Evolutionary conservation across 1,140 invertebrate species (phyloP), one percentile per base, ranked within the genome.

Genomic region (Platorchestia sp.): DNA sequence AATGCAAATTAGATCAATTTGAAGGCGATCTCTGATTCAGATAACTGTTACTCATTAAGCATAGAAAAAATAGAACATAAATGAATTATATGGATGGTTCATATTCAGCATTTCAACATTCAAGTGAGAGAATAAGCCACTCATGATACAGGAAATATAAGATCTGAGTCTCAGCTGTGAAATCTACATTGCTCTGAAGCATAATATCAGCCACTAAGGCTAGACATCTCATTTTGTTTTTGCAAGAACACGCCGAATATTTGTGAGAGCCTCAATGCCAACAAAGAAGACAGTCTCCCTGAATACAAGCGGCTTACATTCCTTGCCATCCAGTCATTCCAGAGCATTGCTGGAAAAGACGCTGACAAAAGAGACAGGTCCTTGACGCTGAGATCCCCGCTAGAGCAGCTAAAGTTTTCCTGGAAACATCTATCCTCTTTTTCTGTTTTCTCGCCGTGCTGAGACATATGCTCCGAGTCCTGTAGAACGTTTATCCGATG

Each of bases 291-390:
- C 59, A 75, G 59, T 75, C 59, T 36, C 59, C 36, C 10, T 75
- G 59, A 75, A 75, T 75, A 75, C 59, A 75, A 75, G 36, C 40
- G 14, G 41, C 91, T 93, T 93, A 93, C 91, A 93, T 93, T 93
- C 45, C 91, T 93, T 19, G 91, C 91, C 45, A 47, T 93, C 91
- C 91, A 93, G 91, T 93, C 91, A n/a, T 47, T 93, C 91, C 91
- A 93, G 91, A 93, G 91, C 91, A 45, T 93, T 40, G 91, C 91
- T 47, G 91, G 91, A 93, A 93, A 93, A 45, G 91, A 93, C 41
- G 91, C 91, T n/a, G 91, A 93, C 45, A 93, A 45, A 40, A 93
- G 91, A n/a, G 91, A 93, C 91, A 93, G 45, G 40, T 93, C 91
- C 44, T 45, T 44, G 45, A 93, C 91, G 45, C 91, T 93, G 19